These are phyloP conservation scores for Aurelia sp. DNA, from an alignment of 30 jellyfish, hydroid and myxozoan genomes.

Conservation along the genomic window DNA sequence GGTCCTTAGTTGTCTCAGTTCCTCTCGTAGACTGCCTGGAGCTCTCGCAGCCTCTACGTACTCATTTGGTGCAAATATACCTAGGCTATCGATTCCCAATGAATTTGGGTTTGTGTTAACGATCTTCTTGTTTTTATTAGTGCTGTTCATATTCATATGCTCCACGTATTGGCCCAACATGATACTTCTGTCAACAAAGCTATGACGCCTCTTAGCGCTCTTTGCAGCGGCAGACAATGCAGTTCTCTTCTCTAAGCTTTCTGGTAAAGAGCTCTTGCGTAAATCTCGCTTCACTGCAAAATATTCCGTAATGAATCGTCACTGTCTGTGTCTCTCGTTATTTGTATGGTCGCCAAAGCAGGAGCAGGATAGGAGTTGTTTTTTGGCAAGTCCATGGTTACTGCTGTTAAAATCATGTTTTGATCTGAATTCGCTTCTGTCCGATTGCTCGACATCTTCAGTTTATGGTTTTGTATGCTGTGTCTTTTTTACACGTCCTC, in stretches of 20 bases:
- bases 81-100: slow-evolving; percentile 12
- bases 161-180: slow-evolving; percentile 8
- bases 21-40: slow-evolving; percentile 72
- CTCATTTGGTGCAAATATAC: slow-evolving; percentile 35
- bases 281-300: not conserved
- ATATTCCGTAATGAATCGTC: too few species aligned
- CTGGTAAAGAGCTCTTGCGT: not conserved
- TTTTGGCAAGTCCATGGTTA: too few species aligned
- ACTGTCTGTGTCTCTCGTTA: not conserved
- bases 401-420: too few species aligned
- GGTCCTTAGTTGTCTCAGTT: slow-evolving; percentile 32
- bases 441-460: too few species aligned
- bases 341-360: not conserved
- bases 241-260: too few species aligned
- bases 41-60: slow-evolving; percentile 55
- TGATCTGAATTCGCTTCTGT: too few species aligned
- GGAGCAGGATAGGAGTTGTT: too few species aligned
- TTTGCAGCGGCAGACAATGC: not conserved
- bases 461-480: too few species aligned
- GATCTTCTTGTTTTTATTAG: not conserved
- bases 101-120: not conserved
- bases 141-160: not conserved
- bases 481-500: too few species aligned
- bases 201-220: slow-evolving; percentile 4
- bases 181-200: not conserved